These are phyloP conservation scores for Tapirus terrestris DNA, from an alignment of 2,113 vertebrate genomes.

Conservation along the genomic window DNA sequence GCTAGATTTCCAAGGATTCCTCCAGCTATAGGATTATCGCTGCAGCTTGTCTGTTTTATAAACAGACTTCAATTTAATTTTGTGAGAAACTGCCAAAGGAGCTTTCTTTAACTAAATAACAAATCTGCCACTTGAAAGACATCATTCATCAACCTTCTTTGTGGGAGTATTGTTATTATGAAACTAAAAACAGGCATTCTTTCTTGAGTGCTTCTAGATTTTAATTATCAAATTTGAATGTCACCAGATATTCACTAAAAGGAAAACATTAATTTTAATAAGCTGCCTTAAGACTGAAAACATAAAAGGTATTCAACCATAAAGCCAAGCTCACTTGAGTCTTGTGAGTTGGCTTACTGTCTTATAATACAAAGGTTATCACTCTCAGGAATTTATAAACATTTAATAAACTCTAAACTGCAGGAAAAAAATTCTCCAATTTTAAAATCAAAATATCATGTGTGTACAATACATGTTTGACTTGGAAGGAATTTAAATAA, in stretches of 20 bases:
- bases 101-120: slow-evolving; percentile 75
- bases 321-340: slow-evolving; percentile 59
- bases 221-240: slow-evolving; percentile 80
- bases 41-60: slow-evolving; percentile 62
- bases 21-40: slow-evolving; percentile 64
- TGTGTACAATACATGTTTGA: slow-evolving; percentile 5
- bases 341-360: slow-evolving; percentile 35
- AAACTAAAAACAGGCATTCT: slow-evolving; percentile 77
- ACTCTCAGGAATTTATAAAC: slow-evolving; percentile 50
- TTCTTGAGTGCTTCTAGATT: slow-evolving; percentile 79
- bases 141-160: slow-evolving; percentile 79
- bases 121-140: slow-evolving; percentile 79
- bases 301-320: slow-evolving; percentile 66
- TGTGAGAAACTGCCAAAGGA: slow-evolving; percentile 76
- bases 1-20: slow-evolving; percentile 58
- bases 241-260: slow-evolving; percentile 72
- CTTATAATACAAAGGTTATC: slow-evolving; percentile 7
- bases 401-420: slow-evolving; percentile 34
- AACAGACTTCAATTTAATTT: slow-evolving; percentile 77
- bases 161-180: slow-evolving; percentile 62
- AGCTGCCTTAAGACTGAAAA: slow-evolving; percentile 73
- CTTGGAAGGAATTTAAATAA: slow-evolving; percentile 50
- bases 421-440: neutral
- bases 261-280: slow-evolving; percentile 80
- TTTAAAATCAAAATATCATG: slow-evolving; percentile 39